These are phyloP conservation scores for Anhinga rufa DNA, from an alignment of 2,113 vertebrate genomes.

Conservation along the genomic window DNA sequence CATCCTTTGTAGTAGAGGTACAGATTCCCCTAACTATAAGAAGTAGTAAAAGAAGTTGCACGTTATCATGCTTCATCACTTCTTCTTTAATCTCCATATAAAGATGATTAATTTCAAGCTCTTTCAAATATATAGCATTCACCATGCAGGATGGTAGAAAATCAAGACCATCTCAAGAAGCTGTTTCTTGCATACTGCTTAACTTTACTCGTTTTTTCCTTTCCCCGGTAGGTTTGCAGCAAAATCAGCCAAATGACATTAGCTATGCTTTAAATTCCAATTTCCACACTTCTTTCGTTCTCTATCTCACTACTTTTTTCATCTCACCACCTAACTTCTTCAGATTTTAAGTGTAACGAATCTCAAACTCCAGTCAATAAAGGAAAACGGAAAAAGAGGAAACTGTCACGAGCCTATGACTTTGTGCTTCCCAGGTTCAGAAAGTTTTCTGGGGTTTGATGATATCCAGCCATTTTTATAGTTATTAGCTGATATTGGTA, in stretches of 20 bases:
- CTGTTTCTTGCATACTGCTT: background rate
- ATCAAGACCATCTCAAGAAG: background rate
- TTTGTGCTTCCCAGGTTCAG: background rate
- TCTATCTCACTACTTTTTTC: slow-evolving; percentile 32
- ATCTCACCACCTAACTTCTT: slow-evolving; percentile 35
- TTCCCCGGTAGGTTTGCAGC: background rate
- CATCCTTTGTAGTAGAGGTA: background rate
- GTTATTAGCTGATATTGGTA: background rate
- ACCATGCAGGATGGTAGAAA: background rate
- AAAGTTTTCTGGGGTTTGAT: background rate
- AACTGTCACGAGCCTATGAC: background rate
- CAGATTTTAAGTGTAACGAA: slow-evolving; percentile 34
- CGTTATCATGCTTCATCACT: background rate
- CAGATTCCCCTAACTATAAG: background rate
- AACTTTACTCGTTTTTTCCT: background rate
- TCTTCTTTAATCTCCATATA: background rate
- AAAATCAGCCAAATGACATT: slow-evolving; percentile 59
- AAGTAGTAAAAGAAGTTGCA: background rate
- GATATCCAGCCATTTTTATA: background rate
- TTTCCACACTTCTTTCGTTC: slow-evolving; percentile 49
- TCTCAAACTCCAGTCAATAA: background rate
- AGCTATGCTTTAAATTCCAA: slow-evolving; percentile 54
- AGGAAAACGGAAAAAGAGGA: background rate
- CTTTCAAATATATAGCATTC: background rate
- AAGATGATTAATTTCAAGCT: slow-evolving; percentile 26